These are phyloP conservation scores for Cynoglossus semilaevis DNA, from an alignment of 2,113 vertebrate genomes.

Conservation along the genomic window DNA sequence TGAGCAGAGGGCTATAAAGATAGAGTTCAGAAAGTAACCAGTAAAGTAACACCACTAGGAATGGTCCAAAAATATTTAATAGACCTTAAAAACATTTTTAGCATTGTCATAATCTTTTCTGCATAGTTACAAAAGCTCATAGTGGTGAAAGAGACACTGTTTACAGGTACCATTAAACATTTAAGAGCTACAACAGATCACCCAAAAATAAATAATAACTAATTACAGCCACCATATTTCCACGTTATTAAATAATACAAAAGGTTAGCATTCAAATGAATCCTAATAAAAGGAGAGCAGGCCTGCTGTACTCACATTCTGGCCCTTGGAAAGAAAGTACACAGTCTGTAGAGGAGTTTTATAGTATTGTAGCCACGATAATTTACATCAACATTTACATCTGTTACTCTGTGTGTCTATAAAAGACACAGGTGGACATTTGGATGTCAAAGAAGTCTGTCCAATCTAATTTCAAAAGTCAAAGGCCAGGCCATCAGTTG, in stretches of 20 bases:
- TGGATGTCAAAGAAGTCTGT: constrained; percentile 10
- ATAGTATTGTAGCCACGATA: not conserved
- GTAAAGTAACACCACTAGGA: not conserved
- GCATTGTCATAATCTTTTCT: constrained; percentile 17
- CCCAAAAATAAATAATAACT: constrained; percentile 63
- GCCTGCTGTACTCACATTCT: constrained; percentile 12
- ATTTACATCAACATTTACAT: not conserved
- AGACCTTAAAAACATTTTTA: constrained; percentile 15
- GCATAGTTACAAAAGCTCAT: constrained; percentile 49
- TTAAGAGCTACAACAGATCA: constrained; percentile 14
- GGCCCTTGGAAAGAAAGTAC: constrained; percentile 8
- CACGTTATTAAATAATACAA: constrained; percentile 51
- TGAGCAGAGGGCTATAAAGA: no score
- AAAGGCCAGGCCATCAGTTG: no score
- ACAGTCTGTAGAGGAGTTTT: no score
- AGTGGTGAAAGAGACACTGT: constrained; percentile 31
- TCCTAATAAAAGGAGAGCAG: constrained; percentile 20
- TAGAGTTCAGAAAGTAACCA: not conserved
- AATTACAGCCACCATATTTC: constrained; percentile 28
- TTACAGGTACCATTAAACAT: constrained; percentile 39
- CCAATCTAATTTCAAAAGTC: constrained; percentile 9
- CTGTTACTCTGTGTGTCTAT: constrained; percentile 26
- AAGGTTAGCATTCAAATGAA: constrained; percentile 14
- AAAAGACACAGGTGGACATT: constrained; percentile 9
- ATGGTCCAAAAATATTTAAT: constrained; percentile 31